A percentile compares a stretch with the other conserved stretches of the same genome.
These are phyloP conservation scores for Clarias macrocephalus DNA, from an alignment of 2,113 vertebrate species.

Conservation along the genomic window DNA sequence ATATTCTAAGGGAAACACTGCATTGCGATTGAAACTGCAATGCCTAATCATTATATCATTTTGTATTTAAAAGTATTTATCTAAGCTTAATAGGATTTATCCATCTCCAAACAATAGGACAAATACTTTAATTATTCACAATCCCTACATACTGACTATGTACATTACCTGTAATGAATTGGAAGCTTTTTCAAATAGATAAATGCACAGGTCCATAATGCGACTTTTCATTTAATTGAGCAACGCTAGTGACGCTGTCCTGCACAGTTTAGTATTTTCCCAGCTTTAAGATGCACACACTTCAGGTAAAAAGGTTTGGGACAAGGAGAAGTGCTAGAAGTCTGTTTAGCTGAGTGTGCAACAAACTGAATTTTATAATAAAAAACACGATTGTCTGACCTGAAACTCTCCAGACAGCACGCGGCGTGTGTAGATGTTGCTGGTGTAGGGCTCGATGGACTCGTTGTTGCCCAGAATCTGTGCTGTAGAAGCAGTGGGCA, in stretches of 20 bases:
- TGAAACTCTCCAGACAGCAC: constrained; percentile 98
- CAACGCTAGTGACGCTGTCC: not conserved
- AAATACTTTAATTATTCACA: no score
- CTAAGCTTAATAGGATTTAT: no score
- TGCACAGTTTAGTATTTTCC: not conserved
- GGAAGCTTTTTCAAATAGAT: no score
- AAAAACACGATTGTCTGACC: constrained; percentile 68
- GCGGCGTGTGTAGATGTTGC: constrained; percentile 95
- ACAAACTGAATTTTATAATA: not conserved
- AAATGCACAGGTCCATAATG: no score
- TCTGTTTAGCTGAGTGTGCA: not conserved
- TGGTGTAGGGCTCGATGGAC: constrained; percentile 95
- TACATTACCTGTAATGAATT: no score
- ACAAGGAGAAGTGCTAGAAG: not conserved
- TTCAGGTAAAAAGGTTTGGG: not conserved
- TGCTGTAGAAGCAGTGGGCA: constrained; percentile 97
- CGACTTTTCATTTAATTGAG: no score
- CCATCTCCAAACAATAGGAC: no score
- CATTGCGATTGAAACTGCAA: no score
- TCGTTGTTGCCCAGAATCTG: constrained; percentile 98
- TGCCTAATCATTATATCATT: no score
- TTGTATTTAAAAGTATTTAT: no score
- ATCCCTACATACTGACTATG: no score
- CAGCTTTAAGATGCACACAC: not conserved
- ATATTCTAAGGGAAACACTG: no score